Evolutionary conservation across 2,797 vertebrate genomes (phyloP), one percentile per base, ranked within the genome.

Genomic region (Notolepis coatsorum): DNA sequence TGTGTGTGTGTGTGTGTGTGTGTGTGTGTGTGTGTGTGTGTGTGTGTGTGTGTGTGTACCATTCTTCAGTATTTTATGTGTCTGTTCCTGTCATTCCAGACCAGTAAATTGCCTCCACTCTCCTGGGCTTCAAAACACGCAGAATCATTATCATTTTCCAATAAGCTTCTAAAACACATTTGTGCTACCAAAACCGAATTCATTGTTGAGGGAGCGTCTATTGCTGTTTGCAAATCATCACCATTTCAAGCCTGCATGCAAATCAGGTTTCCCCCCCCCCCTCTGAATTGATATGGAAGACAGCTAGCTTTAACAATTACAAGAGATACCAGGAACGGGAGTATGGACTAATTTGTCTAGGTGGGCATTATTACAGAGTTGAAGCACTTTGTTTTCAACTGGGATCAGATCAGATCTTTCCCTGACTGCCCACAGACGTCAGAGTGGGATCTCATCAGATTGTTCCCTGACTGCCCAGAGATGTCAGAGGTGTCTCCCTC

Each of bases 401-500:
- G 51, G 30, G 66, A 68, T 75, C 72, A 37, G 45, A 58, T 75
- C 75, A 76, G 50, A 58, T 30, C 48, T 39, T 37, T 0, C 15
- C 7, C n/a, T 60, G 30, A 55, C 73, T 68, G 73, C 67, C 56
- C 66, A 54, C 3, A 0, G 62, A 71, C 61, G 33, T 39, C 4
- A 9, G 5, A 57, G 48, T 62, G 69, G 74, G n/a, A n/a, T n/a
- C n/a, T n/a, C n/a, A n/a, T n/a, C n/a, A n/a, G 28, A 58, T 25
- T 15, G 47, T 53, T 59, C 50, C 61, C 50, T n/a, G n/a, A 61
- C 46, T 68, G 51, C 47, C 53, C 24, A 65, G 45, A 66, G 70
- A 71, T 72, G 80, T 54, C n/a, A 0, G 20, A 80, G 28, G 61
- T 35, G 49, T 67, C 73, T 65, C 30, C 39, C 30, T 78, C 71